These are phyloP conservation scores for Nansenia antarctica DNA, from an alignment of 2,113 vertebrate species.

Conservation along the genomic window DNA sequence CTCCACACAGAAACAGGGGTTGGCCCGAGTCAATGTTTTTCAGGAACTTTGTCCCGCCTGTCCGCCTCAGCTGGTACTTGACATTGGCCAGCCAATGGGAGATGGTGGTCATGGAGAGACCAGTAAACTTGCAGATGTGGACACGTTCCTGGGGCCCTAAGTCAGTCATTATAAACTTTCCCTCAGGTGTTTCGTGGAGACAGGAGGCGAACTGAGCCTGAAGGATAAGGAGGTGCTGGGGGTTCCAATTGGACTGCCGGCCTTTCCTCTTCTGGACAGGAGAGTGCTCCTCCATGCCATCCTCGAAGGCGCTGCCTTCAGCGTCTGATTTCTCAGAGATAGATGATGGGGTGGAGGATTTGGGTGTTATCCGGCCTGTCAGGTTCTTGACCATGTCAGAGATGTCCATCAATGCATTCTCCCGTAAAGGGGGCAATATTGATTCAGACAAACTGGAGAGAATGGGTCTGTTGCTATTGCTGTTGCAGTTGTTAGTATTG, in stretches of 20 bases:
- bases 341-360: conserved; percentile 95
- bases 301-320: conserved; percentile 92
- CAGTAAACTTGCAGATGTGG: conserved; percentile 99
- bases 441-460: conserved; percentile 78
- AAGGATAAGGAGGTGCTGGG: conserved; percentile 96
- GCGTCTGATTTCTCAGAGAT: conserved; percentile 95
- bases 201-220: conserved; percentile 97
- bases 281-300: conserved; percentile 91
- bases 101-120: conserved; percentile 99
- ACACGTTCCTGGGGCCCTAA: conserved; percentile 96
- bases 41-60: conserved; percentile 98
- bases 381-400: conserved; percentile 99
- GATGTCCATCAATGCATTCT: conserved; percentile 99
- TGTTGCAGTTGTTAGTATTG: conserved; percentile 41
- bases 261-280: conserved; percentile 96
- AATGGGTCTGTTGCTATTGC: conserved; percentile 66
- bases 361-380: conserved; percentile 94
- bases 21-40: conserved; percentile 98
- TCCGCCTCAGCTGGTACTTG: conserved; percentile 98
- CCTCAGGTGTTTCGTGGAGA: conserved; percentile 91
- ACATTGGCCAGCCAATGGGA: conserved; percentile 99
- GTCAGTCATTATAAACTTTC: conserved; percentile 94
- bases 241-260: conserved; percentile 99
- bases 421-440: conserved; percentile 84
- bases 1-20: conserved; percentile 97